Evolutionary conservation across 2,888 invertebrate species (phyloP), one percentile per base, ranked within the genome.

Genomic region (Drosophila affinis): DNA sequence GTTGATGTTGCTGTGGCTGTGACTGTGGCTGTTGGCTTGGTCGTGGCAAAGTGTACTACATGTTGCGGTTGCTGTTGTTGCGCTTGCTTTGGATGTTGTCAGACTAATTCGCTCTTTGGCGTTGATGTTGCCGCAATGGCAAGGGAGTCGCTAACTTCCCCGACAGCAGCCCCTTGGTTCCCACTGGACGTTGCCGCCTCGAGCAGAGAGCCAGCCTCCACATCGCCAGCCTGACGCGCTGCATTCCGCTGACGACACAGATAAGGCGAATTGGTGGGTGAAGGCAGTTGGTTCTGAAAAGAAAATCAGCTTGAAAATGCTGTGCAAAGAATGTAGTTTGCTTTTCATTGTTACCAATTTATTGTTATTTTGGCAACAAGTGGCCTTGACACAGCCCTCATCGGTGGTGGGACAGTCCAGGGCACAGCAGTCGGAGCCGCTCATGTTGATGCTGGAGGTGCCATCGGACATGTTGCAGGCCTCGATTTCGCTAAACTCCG

Each of bases 401-500:
- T 96, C 95, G 69, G 96, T 96, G 89, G 96, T 96, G 47, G 98
- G 97, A 90, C 97, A 98, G 91, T 97, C 97, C 14, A 98, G 93
- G 29, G 96, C 97, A 91, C 98, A 98, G 93, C 92, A 95, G 91
- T 93, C 94, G 92, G 78, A 93, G 92, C 86, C 93, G 93, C 83
- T 93, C 93, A 92, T 93, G 93, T 92, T 91, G 21, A 92, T 87
- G 83, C 92, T 86, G 79, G 93, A 91, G 75, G 92, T 88, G 86
- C 93, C 86, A 86, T 92, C 92, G 9, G 92, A 92, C 84, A 92
- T 89, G 59, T 91, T 91, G 58, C 90, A 89, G 69, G 93, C 91
- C 52, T 94, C 95, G 87, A 96, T 94, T 91, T 98, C 98, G 57
- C 97, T 96, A 92, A 99, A 99, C 93, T 99, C 99, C 0, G 99